Evolutionary conservation across 1,140 invertebrate genomes (phyloP).

Genomic region (Drosophila pachea): DNA sequence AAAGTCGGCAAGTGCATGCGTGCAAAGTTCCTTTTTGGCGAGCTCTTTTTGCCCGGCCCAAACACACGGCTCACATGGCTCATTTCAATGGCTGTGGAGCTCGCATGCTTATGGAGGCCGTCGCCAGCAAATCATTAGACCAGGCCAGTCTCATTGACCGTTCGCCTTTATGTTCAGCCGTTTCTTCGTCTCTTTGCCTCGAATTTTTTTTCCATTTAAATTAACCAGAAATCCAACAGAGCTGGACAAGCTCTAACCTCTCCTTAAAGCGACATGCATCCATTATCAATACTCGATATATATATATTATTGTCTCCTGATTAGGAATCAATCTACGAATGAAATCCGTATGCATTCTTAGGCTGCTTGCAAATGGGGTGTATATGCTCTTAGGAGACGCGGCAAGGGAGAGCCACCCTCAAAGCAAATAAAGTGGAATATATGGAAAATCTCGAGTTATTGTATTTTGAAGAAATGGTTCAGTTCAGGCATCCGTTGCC

Average conservation of each 20-base stretch:
- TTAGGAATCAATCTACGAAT: too few relatives aligned
- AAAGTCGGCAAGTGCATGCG: constrained; percentile 65
- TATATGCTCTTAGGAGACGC: too few relatives aligned
- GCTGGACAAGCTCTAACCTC: background rate
- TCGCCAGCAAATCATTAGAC: constrained; percentile 56
- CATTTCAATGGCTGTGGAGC: constrained; percentile 49
- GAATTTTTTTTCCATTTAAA: too few relatives aligned
- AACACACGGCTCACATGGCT: constrained; percentile 19
- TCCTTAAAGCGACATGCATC: background rate
- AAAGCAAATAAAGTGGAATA: background rate
- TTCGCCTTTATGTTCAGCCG: constrained; percentile 21
- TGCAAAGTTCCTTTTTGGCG: constrained; percentile 65
- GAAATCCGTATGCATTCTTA: too few relatives aligned
- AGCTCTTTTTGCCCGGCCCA: constrained; percentile 52
- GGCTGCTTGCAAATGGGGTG: too few relatives aligned
- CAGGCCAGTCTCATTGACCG: constrained; percentile 17
- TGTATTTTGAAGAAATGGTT: background rate
- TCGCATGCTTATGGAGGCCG: constrained; percentile 49
- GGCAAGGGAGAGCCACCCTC: too few relatives aligned
- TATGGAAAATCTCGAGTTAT: background rate
- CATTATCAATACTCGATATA: too few relatives aligned
- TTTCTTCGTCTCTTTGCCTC: constrained; percentile 20
- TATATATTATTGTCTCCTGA: too few relatives aligned
- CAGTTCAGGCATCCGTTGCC: background rate
- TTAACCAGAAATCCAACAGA: too few relatives aligned